Base-by-base conservation (phyloP, 35 echinoderm and acorn worm genomes). In the Ptychodera flava region DNA sequence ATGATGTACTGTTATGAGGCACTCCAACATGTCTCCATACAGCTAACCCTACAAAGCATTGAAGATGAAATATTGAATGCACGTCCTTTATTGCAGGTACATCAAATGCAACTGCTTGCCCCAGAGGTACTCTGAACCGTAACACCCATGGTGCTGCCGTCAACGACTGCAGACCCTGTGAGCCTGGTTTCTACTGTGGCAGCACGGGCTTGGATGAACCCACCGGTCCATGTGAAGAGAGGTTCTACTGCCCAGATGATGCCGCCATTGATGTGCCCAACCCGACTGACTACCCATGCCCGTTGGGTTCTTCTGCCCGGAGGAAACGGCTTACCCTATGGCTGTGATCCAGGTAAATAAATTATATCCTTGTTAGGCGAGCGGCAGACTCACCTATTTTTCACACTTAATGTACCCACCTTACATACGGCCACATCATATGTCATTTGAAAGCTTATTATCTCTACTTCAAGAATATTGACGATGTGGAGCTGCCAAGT, bases 321-420 rank as follows among this genome's bases (percentile, higher is more conserved):
- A 91, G 84, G 77, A 90, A 28, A 97, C 92, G 89, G 86, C 0
- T 78, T 86, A 16, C 95, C 95, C 0, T 76, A 89, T n/a, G 87
- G 92, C 35, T 97, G 95, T 84, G 83, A 91, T 32, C 95, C 95
- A 89, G 95, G 95, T 97, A 85, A n/a, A n/a, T n/a, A n/a, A n/a
- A n/a, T n/a, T n/a, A n/a, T n/a, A n/a, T n/a, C n/a, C n/a, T n/a
- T n/a, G n/a, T n/a, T n/a, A n/a, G n/a, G n/a, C n/a, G n/a, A n/a
- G n/a, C n/a, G n/a, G n/a, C n/a, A n/a, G n/a, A n/a, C n/a, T n/a
- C n/a, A n/a, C n/a, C n/a, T n/a, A n/a, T n/a, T n/a, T n/a, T n/a
- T n/a, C n/a, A n/a, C n/a, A n/a, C n/a, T n/a, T n/a, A n/a, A n/a
- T n/a, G n/a, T n/a, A n/a, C n/a, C n/a, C n/a, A n/a, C n/a, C n/a